Percentiles rank a stretch among this genome's conserved stretches.
Conservation (phyloP, 2,797 vertebrate species). For the Brachyalestes nurse region DNA sequence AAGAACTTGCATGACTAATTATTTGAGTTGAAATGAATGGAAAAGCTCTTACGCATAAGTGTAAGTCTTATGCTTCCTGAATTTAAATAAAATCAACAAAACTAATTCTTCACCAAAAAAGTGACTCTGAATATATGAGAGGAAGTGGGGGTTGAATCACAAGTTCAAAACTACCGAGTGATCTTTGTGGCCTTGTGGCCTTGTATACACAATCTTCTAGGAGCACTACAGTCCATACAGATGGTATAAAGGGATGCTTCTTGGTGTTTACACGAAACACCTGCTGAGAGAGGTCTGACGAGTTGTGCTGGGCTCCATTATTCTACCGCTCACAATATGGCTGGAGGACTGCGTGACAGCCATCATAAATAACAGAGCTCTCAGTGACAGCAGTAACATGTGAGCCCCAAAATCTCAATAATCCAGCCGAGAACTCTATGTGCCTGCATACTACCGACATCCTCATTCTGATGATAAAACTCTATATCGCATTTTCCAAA, state of each 20-base stretch:
- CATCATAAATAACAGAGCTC: slow-evolving; percentile 41
- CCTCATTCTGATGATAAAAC: not conserved
- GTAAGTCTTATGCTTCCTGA: not conserved
- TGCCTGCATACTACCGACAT: not conserved
- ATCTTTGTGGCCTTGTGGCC: not conserved
- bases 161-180: not conserved
- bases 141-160: not conserved
- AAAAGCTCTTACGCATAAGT: not conserved
- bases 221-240: not conserved
- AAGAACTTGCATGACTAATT: not conserved
- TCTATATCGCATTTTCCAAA: not conserved
- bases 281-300: not conserved
- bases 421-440: not conserved
- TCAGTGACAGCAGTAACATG: slow-evolving; percentile 28
- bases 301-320: not conserved
- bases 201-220: not conserved
- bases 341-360: slow-evolving; percentile 15
- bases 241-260: not conserved
- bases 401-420: slow-evolving; percentile 7
- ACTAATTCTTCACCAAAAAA: not conserved
- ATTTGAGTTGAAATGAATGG: not conserved
- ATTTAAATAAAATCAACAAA: too few relatives aligned
- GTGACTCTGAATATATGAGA: not conserved
- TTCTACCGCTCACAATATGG: not conserved
- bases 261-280: slow-evolving; percentile 10